These are phyloP conservation scores for Drosophila auraria DNA, from an alignment of 1,140 invertebrate genomes.

Conservation along the genomic window DNA sequence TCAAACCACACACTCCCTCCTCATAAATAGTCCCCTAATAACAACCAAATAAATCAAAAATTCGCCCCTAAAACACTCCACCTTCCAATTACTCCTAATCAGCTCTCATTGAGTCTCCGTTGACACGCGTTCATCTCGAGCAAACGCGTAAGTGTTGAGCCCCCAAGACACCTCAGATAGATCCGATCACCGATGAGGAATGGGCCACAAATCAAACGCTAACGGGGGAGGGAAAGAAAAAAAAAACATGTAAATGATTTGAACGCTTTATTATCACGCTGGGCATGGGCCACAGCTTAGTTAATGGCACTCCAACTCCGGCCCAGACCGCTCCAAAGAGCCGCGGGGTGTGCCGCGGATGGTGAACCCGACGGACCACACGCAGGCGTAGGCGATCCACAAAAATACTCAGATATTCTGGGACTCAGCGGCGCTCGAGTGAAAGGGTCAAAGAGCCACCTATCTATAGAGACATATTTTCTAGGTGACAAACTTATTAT, in stretches of 20 bases:
- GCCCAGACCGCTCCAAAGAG: conserved; percentile 37
- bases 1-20: neutral
- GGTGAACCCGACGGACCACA: conserved; percentile 56
- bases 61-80: neutral
- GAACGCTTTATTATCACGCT: conserved; percentile 74
- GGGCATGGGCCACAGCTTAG: conserved; percentile 55
- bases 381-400: conserved; percentile 41
- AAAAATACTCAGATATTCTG: conserved; percentile 2
- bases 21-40: neutral
- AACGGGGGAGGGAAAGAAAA: conserved; percentile 24
- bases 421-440: conserved; percentile 60
- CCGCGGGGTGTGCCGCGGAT: conserved; percentile 57
- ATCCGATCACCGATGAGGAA: conserved; percentile 26
- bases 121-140: conserved; percentile 26
- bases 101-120: conserved; percentile 14
- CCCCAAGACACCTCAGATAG: conserved; percentile 20
- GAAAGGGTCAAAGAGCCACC: conserved; percentile 65
- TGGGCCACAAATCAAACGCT: conserved; percentile 48
- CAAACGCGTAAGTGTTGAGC: conserved; percentile 45
- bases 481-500: conserved; percentile 84
- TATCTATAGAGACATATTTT: conserved; percentile 74
- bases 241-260: conserved; percentile 72
- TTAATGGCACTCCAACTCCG: conserved; percentile 64
- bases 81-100: conserved; percentile 23
- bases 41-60: conserved; percentile 1